Evolutionary conservation across 2,888 invertebrate genomes (phyloP), one percentile per base, ranked within the genome.

Genomic region (Paralinhomoeus sp.): DNA sequence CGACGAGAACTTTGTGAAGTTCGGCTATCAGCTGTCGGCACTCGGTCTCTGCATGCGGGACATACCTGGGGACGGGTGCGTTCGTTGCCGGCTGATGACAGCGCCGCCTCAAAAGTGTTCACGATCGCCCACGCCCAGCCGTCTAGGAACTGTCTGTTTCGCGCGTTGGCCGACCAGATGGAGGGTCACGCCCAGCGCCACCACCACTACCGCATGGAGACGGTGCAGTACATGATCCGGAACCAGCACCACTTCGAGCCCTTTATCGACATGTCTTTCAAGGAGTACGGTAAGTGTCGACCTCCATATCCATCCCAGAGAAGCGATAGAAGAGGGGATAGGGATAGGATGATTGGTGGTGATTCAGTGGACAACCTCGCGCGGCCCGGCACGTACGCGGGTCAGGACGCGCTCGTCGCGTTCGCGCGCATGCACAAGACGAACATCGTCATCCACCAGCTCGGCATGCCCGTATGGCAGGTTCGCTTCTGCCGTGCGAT

Each of bases 61-160:
- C n/a, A n/a, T n/a, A n/a, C n/a, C n/a, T n/a, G n/a, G n/a, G n/a
- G n/a, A n/a, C n/a, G n/a, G n/a, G n/a, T n/a, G n/a, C n/a, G n/a
- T n/a, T n/a, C n/a, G n/a, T n/a, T n/a, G n/a, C n/a, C n/a, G n/a
- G n/a, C n/a, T n/a, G n/a, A n/a, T n/a, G n/a, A n/a, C n/a, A n/a
- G n/a, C n/a, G n/a, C n/a, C n/a, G n/a, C n/a, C n/a, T n/a, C n/a
- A n/a, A n/a, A n/a, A n/a, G n/a, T n/a, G n/a, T n/a, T n/a, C n/a
- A n/a, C n/a, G n/a, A n/a, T n/a, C n/a, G n/a, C n/a, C n/a, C n/a
- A n/a, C n/a, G n/a, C n/a, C n/a, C n/a, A n/a, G n/a, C n/a, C n/a
- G n/a, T n/a, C n/a, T n/a, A 68, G 69, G 33, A 70, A 70, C 50
- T 70, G 70, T 49, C 51, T 69, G 45, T 70, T 70, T 50, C 62